Evolutionary conservation across 2,113 vertebrate species (phyloP), one percentile per base, ranked within the genome.

Genomic region (Nycticorax nycticorax): DNA sequence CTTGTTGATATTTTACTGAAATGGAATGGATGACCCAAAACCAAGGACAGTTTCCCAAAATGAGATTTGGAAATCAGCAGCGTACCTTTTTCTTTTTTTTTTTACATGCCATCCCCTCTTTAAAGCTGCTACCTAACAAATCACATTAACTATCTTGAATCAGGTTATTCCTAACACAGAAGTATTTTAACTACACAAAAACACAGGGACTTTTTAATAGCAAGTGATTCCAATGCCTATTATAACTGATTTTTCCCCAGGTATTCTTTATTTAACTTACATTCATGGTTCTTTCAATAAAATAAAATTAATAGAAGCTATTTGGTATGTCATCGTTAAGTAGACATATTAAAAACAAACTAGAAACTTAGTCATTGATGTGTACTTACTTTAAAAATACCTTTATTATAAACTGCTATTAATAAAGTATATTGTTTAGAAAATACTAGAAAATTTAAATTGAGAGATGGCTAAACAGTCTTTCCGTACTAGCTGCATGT

Each of bases 291-390:
- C 18, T 60, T 82, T 96, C 90, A 96, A 80, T 62, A 87, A 92
- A 94, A 97, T 91, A 76, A 77, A 94, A 97, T 96, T 96, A 95
- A 75, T 78, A 90, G 60, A 92, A 82, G 27, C 48, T 91, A 76
- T 75, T 47, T 75, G 5, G 43, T 66, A 86, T 88, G 53, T 76
- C 39, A 92, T 52, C 91, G 52, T 28, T 91, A 93, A 62, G 41
- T 30, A 59, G 37, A 79, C 28, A 23, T 73, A 63, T 26, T 73
- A 55, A 76, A 73, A 94, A 91, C 9, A 95, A 72, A 73, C 48
- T 32, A 83, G 18, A 80, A 81, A 89, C 45, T 88, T 37, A 77
- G 18, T 55, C 47, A 85, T 8, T 50, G 37, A 63, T 13, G 37
- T 41, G 21, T 81, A 5, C 12, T 60, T 92, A 88, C 10, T 68